Conservation (phyloP, 92 coral and sea anemone genomes). For the Epizoanthus rinbou region DNA sequence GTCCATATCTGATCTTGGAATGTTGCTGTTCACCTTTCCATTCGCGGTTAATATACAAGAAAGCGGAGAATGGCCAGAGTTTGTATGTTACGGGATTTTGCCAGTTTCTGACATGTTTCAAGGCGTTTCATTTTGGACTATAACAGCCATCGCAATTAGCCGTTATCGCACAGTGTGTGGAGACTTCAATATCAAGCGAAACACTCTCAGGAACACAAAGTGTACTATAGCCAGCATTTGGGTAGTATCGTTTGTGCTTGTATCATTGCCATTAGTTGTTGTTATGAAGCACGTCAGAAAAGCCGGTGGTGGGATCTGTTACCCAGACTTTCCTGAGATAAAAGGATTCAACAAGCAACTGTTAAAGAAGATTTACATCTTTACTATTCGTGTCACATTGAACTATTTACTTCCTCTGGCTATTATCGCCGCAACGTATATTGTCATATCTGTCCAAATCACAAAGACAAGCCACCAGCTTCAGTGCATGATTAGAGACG, state of each 20-base stretch:
- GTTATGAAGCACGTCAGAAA: not conserved
- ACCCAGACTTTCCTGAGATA: not conserved
- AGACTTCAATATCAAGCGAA: not conserved
- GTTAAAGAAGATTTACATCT: not conserved
- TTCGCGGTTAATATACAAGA: conserved; percentile 24
- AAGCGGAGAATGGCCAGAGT: conserved; percentile 13
- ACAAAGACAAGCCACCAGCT: not conserved
- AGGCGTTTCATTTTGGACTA: conserved; percentile 30
- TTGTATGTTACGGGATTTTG: conserved; percentile 3
- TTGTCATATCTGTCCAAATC: not conserved
- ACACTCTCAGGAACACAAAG: conserved; percentile 6
- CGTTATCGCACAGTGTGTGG: conserved; percentile 26
- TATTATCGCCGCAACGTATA: conserved; percentile 10
- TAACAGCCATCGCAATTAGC: conserved; percentile 13
- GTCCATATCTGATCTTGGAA: conserved; percentile 32
- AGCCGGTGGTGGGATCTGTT: not conserved
- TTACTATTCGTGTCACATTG: not conserved
- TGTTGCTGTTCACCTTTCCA: conserved; percentile 19
- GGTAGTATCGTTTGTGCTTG: not conserved
- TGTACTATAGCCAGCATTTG: not conserved
- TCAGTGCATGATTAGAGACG: not conserved
- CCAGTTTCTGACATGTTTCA: conserved; percentile 34
- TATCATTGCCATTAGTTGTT: not conserved
- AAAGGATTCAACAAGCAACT: not conserved
- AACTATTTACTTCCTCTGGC: not conserved